A percentile compares a stretch with the other conserved stretches of the same genome.
phyloP scores from a whole-genome alignment of 1,140 invertebrate species.

The Nomia melanderi region DNA sequence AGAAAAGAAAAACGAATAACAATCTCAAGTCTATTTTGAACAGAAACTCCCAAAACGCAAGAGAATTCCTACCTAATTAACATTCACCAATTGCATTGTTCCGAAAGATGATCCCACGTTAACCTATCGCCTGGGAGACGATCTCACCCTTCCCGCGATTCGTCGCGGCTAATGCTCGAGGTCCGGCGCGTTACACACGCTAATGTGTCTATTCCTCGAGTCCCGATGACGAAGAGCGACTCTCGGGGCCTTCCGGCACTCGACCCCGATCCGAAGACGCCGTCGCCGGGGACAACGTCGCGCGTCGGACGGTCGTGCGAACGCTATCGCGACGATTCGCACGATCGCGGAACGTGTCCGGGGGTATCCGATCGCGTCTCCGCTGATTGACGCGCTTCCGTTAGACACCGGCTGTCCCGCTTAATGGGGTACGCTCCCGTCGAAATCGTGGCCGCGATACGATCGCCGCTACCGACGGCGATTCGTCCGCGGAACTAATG shows the following conservation, averaged over 20 bases:
- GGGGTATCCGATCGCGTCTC: constrained; percentile 16
- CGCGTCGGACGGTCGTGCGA: constrained; percentile 14
- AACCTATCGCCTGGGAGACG: constrained; percentile 38
- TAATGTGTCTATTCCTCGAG: constrained; percentile 54
- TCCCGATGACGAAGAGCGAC: constrained; percentile 41
- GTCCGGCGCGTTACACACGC: not conserved
- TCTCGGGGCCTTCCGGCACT: constrained; percentile 46
- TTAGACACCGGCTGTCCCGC: constrained; percentile 50
- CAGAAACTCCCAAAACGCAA: too few relatives aligned
- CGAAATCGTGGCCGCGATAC: constrained; percentile 47
- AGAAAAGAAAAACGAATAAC: too few relatives aligned
- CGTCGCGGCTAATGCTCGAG: constrained; percentile 40
- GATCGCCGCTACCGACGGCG: constrained; percentile 28
- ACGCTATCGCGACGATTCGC: constrained; percentile 35
- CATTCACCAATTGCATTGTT: not conserved
- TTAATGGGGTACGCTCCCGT: constrained; percentile 52
- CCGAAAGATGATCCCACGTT: not conserved
- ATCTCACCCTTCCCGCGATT: constrained; percentile 49
- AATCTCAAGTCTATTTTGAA: too few relatives aligned
- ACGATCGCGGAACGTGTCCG: constrained; percentile 41
- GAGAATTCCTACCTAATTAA: too few relatives aligned
- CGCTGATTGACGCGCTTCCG: constrained; percentile 52
- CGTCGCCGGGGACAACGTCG: not conserved
- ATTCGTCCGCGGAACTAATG: constrained; percentile 37
- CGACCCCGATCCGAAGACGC: constrained; percentile 21